These are phyloP conservation scores for Brachionus rubens DNA, from an alignment of 1,140 invertebrate species.

Conservation along the genomic window DNA sequence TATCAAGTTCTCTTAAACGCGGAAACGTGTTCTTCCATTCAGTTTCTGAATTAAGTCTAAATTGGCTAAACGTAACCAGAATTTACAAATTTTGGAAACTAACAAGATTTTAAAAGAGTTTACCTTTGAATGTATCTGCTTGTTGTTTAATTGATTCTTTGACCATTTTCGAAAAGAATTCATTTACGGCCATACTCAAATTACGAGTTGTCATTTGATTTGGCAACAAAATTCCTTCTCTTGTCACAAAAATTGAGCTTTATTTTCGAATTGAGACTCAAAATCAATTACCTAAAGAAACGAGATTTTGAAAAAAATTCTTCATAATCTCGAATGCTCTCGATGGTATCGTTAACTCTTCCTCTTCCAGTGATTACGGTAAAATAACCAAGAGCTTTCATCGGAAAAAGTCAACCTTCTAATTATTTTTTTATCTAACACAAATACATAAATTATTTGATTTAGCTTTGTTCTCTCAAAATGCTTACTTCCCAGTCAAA, in stretches of 20 bases:
- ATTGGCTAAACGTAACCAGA: slow-evolving; percentile 73
- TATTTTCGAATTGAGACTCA: background rate
- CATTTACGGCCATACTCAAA: slow-evolving; percentile 89
- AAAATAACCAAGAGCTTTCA: slow-evolving; percentile 98
- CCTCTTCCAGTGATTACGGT: slow-evolving; percentile 95
- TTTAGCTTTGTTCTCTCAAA: slow-evolving; percentile 4
- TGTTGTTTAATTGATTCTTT: slow-evolving; percentile 93
- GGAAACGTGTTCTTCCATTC: slow-evolving; percentile 99
- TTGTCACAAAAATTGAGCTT: slow-evolving; percentile 55
- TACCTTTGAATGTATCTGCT: slow-evolving; percentile 95
- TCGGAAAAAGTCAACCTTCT: slow-evolving; percentile 92
- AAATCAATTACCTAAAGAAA: slow-evolving; percentile 75
- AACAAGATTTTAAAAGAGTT: slow-evolving; percentile 83
- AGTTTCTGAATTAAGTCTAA: slow-evolving; percentile 90
- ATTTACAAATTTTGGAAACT: too few relatives aligned
- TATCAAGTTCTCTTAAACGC: slow-evolving; percentile 81
- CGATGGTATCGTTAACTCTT: slow-evolving; percentile 83
- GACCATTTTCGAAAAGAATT: slow-evolving; percentile 99
- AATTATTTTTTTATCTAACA: slow-evolving; percentile 93
- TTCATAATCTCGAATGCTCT: slow-evolving; percentile 88
- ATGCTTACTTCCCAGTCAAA: slow-evolving; percentile 72
- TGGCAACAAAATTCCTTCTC: slow-evolving; percentile 83
- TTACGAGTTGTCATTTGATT: slow-evolving; percentile 93
- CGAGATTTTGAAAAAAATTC: slow-evolving; percentile 87
- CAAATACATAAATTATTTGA: slow-evolving; percentile 60